These are phyloP conservation scores for Dryobates pubescens DNA, from an alignment of 2,797 vertebrate genomes.

Conservation along the genomic window DNA sequence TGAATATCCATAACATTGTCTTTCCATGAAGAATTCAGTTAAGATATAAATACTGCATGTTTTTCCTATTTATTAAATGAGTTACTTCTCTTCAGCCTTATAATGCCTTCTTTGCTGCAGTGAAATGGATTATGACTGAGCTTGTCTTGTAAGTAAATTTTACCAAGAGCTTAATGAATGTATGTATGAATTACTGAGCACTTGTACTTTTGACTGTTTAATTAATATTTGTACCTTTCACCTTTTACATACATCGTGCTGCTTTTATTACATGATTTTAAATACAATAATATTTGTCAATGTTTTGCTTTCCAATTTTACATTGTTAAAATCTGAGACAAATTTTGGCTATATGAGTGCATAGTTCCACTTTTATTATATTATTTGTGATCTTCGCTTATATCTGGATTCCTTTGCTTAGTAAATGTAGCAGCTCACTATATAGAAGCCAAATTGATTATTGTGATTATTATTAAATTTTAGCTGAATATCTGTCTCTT, in stretches of 20 bases:
- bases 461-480: slow-evolving; percentile 75
- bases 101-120: slow-evolving; percentile 89
- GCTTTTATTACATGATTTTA: neutral
- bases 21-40: slow-evolving; percentile 58
- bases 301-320: neutral
- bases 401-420: slow-evolving; percentile 69
- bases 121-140: slow-evolving; percentile 96
- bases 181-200: neutral
- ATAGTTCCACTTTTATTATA: slow-evolving; percentile 47
- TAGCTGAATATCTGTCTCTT: slow-evolving; percentile 53
- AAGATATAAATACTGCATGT: slow-evolving; percentile 34
- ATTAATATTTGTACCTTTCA: neutral
- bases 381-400: slow-evolving; percentile 3
- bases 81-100: slow-evolving; percentile 88
- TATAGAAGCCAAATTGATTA: slow-evolving; percentile 62
- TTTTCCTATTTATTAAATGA: slow-evolving; percentile 65
- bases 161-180: neutral
- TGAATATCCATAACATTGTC: slow-evolving; percentile 55
- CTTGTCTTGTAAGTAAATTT: slow-evolving; percentile 92
- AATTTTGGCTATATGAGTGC: slow-evolving; percentile 4
- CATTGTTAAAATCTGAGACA: slow-evolving; percentile 36
- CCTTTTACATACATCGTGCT: neutral
- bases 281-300: neutral
- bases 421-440: slow-evolving; percentile 52
- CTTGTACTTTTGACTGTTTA: neutral